A percentile compares a stretch with the other conserved stretches of the same genome.
Conservation (phyloP, 1,140 invertebrate genomes). For the Cryptotermes secundus region DNA sequence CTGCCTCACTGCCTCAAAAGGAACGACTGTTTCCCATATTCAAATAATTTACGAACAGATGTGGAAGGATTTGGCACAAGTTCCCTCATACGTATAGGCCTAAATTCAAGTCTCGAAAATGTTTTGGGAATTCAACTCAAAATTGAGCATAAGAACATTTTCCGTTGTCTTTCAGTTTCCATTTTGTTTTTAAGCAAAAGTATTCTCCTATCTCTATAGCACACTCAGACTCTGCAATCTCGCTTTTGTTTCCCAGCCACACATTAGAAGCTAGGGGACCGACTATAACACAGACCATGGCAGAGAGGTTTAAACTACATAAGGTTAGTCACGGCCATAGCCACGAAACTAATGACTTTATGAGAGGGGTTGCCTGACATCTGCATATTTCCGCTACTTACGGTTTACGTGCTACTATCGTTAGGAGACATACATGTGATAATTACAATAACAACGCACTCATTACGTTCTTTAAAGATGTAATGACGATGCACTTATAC, state of each 20-base stretch:
- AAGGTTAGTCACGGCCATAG: not conserved
- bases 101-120: too few relatives aligned
- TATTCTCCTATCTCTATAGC: not conserved
- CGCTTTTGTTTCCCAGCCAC: not conserved
- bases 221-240: not conserved
- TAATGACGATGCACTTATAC: not conserved
- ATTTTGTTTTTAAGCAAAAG: not conserved
- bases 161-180: not conserved
- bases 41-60: not conserved
- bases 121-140: not conserved
- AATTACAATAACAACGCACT: not conserved
- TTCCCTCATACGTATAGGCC: not conserved
- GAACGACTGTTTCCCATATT: not conserved
- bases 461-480: not conserved
- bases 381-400: conserved; percentile 5
- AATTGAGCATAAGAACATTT: not conserved
- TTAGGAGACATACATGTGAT: not conserved
- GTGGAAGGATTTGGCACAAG: not conserved
- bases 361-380: not conserved
- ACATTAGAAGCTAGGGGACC: not conserved
- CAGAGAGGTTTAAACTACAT: not conserved
- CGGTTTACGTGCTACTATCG: not conserved
- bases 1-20: not conserved
- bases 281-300: not conserved
- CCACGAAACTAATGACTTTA: not conserved